phyloP scores from a whole-genome alignment of 2,797 vertebrate genomes.

The Lutjanus argentimaculatus region DNA sequence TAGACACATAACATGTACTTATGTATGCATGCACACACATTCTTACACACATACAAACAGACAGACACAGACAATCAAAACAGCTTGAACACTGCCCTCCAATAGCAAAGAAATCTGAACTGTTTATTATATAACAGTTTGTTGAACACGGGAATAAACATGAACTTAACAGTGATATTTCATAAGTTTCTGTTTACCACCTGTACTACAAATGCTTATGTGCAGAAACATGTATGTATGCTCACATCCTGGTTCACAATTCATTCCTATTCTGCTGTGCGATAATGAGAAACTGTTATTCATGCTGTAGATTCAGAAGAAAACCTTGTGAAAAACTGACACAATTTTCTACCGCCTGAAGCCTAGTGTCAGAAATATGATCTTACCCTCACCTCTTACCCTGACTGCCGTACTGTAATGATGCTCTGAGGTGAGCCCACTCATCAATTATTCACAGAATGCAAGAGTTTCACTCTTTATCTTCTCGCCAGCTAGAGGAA shows the following conservation, averaged over 20 bases:
- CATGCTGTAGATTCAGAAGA: slow-evolving; percentile 49
- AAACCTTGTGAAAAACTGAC: slow-evolving; percentile 72
- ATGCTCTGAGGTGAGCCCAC: slow-evolving; percentile 78
- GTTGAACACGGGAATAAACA: neutral
- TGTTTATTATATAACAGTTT: neutral
- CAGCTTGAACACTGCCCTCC: neutral
- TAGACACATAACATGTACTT: slow-evolving; percentile 48
- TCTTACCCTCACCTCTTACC: slow-evolving; percentile 78
- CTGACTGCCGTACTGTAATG: slow-evolving; percentile 72
- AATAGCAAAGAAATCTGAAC: slow-evolving; percentile 1
- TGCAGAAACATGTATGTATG: slow-evolving; percentile 10
- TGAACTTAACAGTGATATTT: neutral
- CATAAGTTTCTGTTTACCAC: slow-evolving; percentile 22
- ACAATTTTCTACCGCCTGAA: slow-evolving; percentile 75
- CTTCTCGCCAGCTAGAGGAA: slow-evolving; percentile 63
- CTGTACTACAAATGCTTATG: slow-evolving; percentile 41
- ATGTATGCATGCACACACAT: slow-evolving; percentile 43
- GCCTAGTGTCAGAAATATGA: slow-evolving; percentile 81
- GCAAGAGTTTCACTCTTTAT: slow-evolving; percentile 77
- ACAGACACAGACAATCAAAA: slow-evolving; percentile 1
- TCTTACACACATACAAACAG: slow-evolving; percentile 18
- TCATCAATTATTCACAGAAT: slow-evolving; percentile 85
- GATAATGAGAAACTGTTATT: slow-evolving; percentile 73
- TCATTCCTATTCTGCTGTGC: slow-evolving; percentile 49
- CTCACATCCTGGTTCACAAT: slow-evolving; percentile 25